Percentiles rank a stretch among this genome's conserved stretches.
Conservation (phyloP, 2,797 vertebrate species). For the Dipus sagitta region DNA sequence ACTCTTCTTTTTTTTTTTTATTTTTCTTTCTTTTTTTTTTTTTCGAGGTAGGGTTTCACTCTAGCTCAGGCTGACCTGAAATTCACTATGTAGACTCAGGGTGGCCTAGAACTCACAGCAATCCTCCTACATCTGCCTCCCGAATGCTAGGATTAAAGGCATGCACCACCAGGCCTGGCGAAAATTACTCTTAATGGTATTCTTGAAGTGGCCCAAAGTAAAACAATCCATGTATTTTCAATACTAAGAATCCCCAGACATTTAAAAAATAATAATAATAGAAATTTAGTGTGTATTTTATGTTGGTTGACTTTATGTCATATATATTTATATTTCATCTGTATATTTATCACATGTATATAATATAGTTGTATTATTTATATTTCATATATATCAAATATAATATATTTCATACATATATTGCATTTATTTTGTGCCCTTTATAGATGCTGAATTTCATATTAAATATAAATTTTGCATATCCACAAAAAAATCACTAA, state of each 20-base stretch:
- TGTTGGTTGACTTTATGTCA: not conserved
- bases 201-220: slow-evolving; percentile 78
- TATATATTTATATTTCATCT: not conserved
- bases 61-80: no score
- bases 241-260: slow-evolving; percentile 3
- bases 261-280: not conserved
- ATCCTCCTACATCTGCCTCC: no score
- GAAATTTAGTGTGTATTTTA: slow-evolving; percentile 23
- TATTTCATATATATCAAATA: not conserved
- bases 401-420: not conserved
- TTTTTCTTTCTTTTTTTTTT: no score
- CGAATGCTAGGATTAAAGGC: no score
- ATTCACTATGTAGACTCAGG: no score
- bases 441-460: slow-evolving; percentile 20
- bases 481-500: not conserved
- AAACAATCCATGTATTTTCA: slow-evolving; percentile 22
- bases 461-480: not conserved
- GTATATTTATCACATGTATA: not conserved
- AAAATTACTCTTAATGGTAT: slow-evolving; percentile 85
- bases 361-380: not conserved
- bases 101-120: no score
- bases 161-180: not conserved
- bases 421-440: not conserved
- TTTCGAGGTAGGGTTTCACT: no score
- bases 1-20: no score